These are phyloP conservation scores for Entomobrya proxima DNA, from an alignment of 2,888 invertebrate species.

Conservation along the genomic window DNA sequence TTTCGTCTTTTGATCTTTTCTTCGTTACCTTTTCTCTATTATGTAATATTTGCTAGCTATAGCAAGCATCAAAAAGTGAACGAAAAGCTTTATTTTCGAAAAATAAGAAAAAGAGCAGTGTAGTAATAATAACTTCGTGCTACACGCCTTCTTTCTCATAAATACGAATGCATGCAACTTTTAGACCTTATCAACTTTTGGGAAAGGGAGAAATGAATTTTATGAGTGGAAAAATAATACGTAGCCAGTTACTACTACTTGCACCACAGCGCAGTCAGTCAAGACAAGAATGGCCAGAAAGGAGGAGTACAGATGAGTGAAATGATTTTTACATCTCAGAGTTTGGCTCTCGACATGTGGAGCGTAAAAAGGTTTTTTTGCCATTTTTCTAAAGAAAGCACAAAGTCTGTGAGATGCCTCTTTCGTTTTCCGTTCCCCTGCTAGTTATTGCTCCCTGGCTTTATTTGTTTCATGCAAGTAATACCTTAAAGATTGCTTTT, in stretches of 20 bases:
- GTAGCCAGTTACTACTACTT: not conserved
- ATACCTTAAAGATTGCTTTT: constrained; percentile 38
- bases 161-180: not conserved
- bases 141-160: not conserved
- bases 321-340: too few species aligned
- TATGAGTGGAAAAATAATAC: not conserved
- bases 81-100: constrained; percentile 15
- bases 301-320: too few species aligned
- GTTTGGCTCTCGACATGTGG: too few species aligned
- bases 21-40: constrained; percentile 43
- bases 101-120: too few species aligned
- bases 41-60: constrained; percentile 11
- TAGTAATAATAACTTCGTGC: not conserved
- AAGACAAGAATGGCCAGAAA: not conserved
- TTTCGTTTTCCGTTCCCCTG: not conserved
- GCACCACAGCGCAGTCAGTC: not conserved
- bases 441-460: not conserved
- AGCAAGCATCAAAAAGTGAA: not conserved
- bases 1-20: constrained; percentile 43
- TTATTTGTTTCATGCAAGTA: constrained; percentile 6
- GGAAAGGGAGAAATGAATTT: constrained; percentile 7
- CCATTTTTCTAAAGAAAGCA: too few species aligned
- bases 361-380: not conserved
- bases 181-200: constrained; percentile 14
- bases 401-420: too few species aligned